Evolutionary conservation across 2,888 invertebrate species (phyloP).

Genomic region (Luffia ferchaultella): DNA sequence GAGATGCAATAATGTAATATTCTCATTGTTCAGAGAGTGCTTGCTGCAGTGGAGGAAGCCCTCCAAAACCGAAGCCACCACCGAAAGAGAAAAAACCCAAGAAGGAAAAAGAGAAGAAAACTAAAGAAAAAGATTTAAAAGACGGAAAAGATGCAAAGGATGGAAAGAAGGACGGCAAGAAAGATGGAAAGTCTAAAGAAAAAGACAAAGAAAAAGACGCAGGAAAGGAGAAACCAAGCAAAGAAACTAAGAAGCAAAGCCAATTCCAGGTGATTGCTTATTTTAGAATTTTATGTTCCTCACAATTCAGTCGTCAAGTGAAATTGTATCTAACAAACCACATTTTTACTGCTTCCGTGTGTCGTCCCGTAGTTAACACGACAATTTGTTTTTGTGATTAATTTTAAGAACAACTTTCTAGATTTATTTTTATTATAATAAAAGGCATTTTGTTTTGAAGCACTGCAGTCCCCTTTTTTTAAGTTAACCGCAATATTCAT

Average conservation of each 20-base stretch:
- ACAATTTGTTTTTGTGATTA: not conserved
- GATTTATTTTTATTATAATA: conserved; percentile 1
- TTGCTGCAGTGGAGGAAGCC: conserved; percentile 79
- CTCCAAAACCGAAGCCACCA: conserved; percentile 71
- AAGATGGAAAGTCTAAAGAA: conserved; percentile 66
- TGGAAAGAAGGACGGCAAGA: conserved; percentile 63
- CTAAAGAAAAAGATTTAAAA: conserved; percentile 69
- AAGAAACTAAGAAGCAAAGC: conserved; percentile 70
- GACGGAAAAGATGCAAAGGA: conserved; percentile 52
- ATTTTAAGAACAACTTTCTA: not conserved
- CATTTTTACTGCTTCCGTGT: conserved; percentile 39
- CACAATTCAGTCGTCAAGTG: not conserved
- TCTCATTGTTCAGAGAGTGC: conserved; percentile 70
- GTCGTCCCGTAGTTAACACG: conserved; percentile 44
- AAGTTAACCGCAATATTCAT: not conserved
- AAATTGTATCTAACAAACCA: conserved; percentile 13
- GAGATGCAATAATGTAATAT: too few relatives aligned
- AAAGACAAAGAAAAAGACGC: conserved; percentile 67
- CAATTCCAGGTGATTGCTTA: conserved; percentile 69
- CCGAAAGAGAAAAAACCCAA: conserved; percentile 76
- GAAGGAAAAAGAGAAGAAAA: conserved; percentile 70
- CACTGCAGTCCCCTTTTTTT: not conserved
- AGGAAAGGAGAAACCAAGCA: conserved; percentile 65
- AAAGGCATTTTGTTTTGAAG: conserved; percentile 1
- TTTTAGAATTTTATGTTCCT: too few relatives aligned